phyloP scores from a whole-genome alignment of 2,797 vertebrate species.

The Enteromius fasciolatus region DNA sequence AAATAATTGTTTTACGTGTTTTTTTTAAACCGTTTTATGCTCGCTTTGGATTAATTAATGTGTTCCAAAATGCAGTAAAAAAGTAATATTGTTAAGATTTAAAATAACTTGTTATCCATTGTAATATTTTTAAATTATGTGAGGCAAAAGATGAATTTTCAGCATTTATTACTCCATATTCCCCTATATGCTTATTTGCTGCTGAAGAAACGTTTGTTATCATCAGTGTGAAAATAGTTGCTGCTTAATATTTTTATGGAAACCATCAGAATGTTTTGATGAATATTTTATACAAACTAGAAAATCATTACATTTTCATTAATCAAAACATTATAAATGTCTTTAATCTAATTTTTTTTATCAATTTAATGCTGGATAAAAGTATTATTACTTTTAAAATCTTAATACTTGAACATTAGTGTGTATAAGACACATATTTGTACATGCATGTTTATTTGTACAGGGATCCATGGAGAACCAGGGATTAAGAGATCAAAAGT shows the following conservation, averaged over 20 bases:
- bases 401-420: neutral
- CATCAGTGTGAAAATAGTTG: neutral
- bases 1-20: neutral
- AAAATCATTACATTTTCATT: too few species aligned
- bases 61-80: neutral
- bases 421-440: neutral
- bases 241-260: too few species aligned
- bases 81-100: neutral
- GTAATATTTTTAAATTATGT: neutral
- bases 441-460: neutral
- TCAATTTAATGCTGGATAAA: neutral
- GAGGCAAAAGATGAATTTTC: too few species aligned
- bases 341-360: neutral
- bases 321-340: neutral
- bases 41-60: neutral
- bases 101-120: neutral
- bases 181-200: neutral
- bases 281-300: neutral
- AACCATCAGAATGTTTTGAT: neutral
- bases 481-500: constrained; percentile 90
- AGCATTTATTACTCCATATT: neutral
- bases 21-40: neutral
- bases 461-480: constrained; percentile 94
- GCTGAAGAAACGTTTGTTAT: neutral
- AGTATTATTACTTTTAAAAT: neutral